These are phyloP conservation scores for Andricus curvator DNA, from an alignment of 2,888 invertebrate species.

Conservation along the genomic window DNA sequence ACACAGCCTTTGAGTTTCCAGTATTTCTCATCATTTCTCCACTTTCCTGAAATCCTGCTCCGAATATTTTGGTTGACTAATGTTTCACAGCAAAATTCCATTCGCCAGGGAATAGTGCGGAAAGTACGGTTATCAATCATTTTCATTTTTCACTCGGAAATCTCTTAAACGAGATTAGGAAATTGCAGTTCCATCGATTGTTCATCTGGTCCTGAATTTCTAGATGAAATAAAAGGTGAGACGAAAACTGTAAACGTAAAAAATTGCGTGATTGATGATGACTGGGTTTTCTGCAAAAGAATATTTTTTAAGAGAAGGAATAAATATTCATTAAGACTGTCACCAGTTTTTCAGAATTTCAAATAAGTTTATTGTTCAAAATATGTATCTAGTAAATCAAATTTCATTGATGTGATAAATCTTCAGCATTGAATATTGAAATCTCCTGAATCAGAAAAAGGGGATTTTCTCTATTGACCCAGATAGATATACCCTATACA, in stretches of 20 bases:
- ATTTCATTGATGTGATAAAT: not conserved
- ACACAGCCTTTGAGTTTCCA: constrained; percentile 13
- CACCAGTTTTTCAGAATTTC: not conserved
- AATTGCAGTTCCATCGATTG: constrained; percentile 13
- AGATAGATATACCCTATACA: not conserved
- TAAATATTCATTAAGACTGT: not conserved
- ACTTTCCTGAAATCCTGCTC: constrained; percentile 4
- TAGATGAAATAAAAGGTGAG: not conserved
- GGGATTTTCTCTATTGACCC: not conserved
- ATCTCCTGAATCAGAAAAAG: not conserved
- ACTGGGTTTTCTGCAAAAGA: not conserved
- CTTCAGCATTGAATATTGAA: not conserved
- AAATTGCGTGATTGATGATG: not conserved
- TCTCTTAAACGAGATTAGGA: not conserved
- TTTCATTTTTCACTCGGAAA: constrained; percentile 3
- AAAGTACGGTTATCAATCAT: not conserved
- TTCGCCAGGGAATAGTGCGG: not conserved
- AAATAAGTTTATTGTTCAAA: not conserved
- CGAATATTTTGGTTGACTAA: constrained; percentile 21
- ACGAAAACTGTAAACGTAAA: constrained; percentile 7
- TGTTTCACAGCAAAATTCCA: not conserved
- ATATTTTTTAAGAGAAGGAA: not conserved
- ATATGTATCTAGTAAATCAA: not conserved
- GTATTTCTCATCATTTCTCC: constrained; percentile 16
- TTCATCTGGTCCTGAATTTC: not conserved